phyloP scores from a whole-genome alignment of 2,797 vertebrate species.

The Cossypha caffra region DNA sequence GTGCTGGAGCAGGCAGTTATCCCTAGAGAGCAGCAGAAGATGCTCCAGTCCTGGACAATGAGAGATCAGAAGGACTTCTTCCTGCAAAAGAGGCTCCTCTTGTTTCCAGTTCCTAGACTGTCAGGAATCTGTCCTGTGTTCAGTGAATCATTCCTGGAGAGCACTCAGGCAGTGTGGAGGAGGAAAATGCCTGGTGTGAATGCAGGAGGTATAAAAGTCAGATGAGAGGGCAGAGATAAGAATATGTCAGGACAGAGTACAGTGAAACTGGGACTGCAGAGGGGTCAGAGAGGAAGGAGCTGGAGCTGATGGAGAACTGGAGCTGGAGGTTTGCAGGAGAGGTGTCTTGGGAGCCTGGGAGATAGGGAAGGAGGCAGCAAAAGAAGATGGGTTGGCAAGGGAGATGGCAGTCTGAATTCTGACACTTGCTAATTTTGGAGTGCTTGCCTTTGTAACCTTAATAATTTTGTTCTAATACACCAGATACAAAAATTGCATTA shows the following conservation, averaged over 20 bases:
- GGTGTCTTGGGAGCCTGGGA: background rate
- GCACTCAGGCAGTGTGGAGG: slow-evolving; percentile 47
- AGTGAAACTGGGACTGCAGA: background rate
- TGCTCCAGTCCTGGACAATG: background rate
- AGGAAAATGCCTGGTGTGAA: slow-evolving; percentile 48
- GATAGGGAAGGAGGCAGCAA: background rate
- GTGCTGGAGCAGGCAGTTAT: background rate
- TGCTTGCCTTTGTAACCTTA: slow-evolving; percentile 62
- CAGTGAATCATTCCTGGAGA: slow-evolving; percentile 58
- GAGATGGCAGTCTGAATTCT: slow-evolving; percentile 46
- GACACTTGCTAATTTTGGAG: slow-evolving; percentile 55
- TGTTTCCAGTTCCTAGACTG: slow-evolving; percentile 18
- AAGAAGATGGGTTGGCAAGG: background rate
- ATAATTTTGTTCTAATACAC: slow-evolving; percentile 67
- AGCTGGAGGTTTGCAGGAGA: background rate
- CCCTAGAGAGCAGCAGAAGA: background rate
- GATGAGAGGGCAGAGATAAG: slow-evolving; percentile 10
- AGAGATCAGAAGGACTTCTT: background rate
- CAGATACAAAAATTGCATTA: slow-evolving; percentile 46
- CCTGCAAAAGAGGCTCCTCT: background rate
- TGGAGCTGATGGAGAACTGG: background rate
- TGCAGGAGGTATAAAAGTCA: slow-evolving; percentile 47
- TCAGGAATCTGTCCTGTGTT: slow-evolving; percentile 27
- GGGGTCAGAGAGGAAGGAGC: background rate
- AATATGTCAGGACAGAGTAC: background rate